Percentiles rank a stretch among this genome's conserved stretches.
phyloP scores from a whole-genome alignment of 1,140 invertebrate species.

The Procambarus virginalis region DNA sequence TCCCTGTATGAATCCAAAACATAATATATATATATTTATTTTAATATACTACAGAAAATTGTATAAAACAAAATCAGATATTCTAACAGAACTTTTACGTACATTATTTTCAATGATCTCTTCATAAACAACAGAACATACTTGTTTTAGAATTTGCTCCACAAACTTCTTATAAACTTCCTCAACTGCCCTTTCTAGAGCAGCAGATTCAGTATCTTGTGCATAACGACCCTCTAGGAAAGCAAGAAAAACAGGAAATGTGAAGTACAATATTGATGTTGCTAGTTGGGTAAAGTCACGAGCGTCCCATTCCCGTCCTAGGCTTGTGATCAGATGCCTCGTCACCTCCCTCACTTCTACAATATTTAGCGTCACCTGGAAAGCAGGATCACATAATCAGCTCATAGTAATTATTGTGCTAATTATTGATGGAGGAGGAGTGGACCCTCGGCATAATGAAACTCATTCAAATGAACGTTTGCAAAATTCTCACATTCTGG shows the following conservation, averaged over 20 bases:
- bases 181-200: constrained; percentile 82
- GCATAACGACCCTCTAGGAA: constrained; percentile 83
- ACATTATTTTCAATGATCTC: neutral
- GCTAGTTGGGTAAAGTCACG: constrained; percentile 81
- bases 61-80: neutral
- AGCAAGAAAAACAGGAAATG: constrained; percentile 82
- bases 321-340: constrained; percentile 73
- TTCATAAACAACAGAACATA: constrained; percentile 4
- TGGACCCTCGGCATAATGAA: too few relatives aligned
- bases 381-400: neutral
- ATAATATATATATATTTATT: neutral
- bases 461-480: too few relatives aligned
- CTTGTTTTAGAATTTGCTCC: constrained; percentile 80
- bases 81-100: neutral
- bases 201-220: constrained; percentile 77
- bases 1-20: constrained; percentile 31
- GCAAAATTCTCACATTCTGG: too few relatives aligned
- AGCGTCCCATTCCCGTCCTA: constrained; percentile 79
- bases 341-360: constrained; percentile 66
- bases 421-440: too few relatives aligned
- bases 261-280: constrained; percentile 78
- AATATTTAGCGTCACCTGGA: constrained; percentile 57
- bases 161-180: constrained; percentile 86
- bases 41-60: too few relatives aligned
- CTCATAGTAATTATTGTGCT: too few relatives aligned